Conservation (phyloP, 2,888 invertebrate genomes). For the Achlya flavicornis region DNA sequence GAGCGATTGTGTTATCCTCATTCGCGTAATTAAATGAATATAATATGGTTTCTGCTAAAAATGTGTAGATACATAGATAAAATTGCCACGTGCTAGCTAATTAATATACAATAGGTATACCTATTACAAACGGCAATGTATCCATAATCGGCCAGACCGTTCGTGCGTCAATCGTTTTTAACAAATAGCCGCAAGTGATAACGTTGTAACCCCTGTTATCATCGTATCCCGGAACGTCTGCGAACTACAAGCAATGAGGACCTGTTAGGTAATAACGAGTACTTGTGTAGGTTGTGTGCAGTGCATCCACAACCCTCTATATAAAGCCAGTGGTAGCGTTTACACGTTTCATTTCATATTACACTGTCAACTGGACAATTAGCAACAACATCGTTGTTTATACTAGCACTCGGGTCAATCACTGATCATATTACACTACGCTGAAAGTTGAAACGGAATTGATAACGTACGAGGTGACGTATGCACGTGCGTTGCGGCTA, state of each 20-base stretch:
- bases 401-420: conserved; percentile 32
- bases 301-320: conserved; percentile 64
- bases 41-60: background rate
- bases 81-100: background rate
- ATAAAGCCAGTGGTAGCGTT: conserved; percentile 57
- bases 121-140: conserved; percentile 7
- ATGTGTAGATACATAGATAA: background rate
- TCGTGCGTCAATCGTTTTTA: conserved; percentile 80
- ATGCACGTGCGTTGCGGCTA: conserved; percentile 36
- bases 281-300: conserved; percentile 42
- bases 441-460: conserved; percentile 31
- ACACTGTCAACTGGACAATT: conserved; percentile 54
- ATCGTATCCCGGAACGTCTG: conserved; percentile 80
- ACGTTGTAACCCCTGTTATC: conserved; percentile 79
- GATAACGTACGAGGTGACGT: conserved; percentile 35
- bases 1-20: background rate
- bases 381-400: conserved; percentile 27
- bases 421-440: conserved; percentile 49
- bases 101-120: background rate
- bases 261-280: conserved; percentile 59
- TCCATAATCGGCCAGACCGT: conserved; percentile 64
- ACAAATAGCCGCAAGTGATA: conserved; percentile 73
- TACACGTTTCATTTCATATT: conserved; percentile 50
- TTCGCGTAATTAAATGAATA: background rate
- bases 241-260: conserved; percentile 60